A percentile compares a stretch with the other conserved stretches of the same genome.
Conservation (phyloP, 2,888 invertebrate species). For the Leucania comma region DNA sequence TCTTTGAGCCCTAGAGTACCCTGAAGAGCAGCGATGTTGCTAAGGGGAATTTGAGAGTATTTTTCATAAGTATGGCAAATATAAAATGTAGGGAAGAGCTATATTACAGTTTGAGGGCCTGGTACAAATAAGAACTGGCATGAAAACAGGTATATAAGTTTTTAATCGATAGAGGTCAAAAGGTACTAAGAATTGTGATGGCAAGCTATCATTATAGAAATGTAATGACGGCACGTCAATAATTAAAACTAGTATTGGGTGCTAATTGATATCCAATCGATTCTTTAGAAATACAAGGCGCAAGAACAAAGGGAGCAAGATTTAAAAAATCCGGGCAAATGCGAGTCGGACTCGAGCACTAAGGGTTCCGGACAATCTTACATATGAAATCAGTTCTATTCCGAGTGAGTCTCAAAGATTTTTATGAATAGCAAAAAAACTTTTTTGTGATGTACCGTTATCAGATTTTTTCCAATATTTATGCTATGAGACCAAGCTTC, state of each 20-base stretch:
- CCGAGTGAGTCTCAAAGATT: no score
- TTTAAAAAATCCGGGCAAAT: conserved; percentile 10
- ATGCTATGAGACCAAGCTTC: no score
- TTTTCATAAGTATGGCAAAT: conserved; percentile 21
- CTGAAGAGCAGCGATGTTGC: conserved; percentile 35
- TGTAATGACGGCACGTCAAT: neutral
- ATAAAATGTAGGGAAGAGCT: neutral
- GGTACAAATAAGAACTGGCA: neutral
- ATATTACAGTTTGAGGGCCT: no score
- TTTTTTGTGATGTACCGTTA: no score
- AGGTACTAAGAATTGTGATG: neutral
- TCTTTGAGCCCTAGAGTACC: conserved; percentile 47
- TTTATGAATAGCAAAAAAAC: no score
- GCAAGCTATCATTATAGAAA: neutral
- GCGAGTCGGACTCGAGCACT: neutral
- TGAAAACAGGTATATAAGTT: neutral
- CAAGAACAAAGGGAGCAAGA: neutral
- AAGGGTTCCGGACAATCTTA: no score
- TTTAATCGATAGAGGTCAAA: conserved; percentile 3
- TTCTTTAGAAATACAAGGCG: neutral
- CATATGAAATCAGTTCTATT: no score
- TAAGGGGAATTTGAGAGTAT: conserved; percentile 16
- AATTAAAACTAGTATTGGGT: conserved; percentile 20
- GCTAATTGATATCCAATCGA: neutral
- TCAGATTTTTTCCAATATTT: no score